Evolutionary conservation across 1,140 invertebrate species (phyloP), one percentile per base, ranked within the genome.

Genomic region (Penaeus indicus): DNA sequence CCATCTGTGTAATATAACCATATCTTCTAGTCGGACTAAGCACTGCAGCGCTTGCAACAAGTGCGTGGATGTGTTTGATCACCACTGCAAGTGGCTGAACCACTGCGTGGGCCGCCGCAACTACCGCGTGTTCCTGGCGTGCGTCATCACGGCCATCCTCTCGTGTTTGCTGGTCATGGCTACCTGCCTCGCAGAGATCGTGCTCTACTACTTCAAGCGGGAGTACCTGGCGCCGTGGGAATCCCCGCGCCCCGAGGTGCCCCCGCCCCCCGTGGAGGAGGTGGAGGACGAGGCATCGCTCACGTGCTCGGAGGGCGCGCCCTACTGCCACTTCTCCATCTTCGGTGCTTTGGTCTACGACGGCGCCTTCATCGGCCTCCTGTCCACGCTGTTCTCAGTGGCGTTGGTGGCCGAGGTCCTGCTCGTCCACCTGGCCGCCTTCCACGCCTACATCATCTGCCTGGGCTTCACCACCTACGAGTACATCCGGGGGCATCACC

Each of bases 21-120:
- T 96, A 4, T 95, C 94, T 19, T 94, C 94, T 27, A 94, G 93
- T 63, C 92, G 94, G 67, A 97, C 98, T 3, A 99, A 99, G 93
- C 98, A 99, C 93, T 99, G 98, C 92, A 96, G 96, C 90, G 95
- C 97, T 77, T 99, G 98, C 93, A 99, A 99, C 94, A 99, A 99
- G 94, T 99, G 98, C 93, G 96, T 99, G 3, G 95, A 95, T 10
- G 94, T 95, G 62, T 99, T 99, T 93, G 98, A 99, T 91, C 95
- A 95, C 91, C 98, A 99, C 92, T 99, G 98, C 94, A 98, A 98
- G 94, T 99, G 98, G 98, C 93, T 99, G 47, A 99, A 99, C 93
- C 98, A 98, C 92, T 99, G 98, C 93, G 95, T 99, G 38, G 98
- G 98, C 0, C 94, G 94, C 16, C 94, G 97, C 88, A 99, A 99